phyloP scores from a whole-genome alignment of 2,888 invertebrate species.

The Calameuta idolon region DNA sequence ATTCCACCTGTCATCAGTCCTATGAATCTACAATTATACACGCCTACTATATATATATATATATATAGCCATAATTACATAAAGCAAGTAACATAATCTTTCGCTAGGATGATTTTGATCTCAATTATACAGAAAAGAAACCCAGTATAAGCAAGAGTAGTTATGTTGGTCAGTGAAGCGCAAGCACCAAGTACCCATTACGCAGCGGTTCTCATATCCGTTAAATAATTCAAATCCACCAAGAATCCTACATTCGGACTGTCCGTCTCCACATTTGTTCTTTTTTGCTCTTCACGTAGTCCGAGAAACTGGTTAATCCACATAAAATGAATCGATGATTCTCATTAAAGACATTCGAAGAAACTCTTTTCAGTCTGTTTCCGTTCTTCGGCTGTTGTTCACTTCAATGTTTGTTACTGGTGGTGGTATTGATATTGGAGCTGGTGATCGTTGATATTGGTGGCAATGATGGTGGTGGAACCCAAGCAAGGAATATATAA shows the following conservation, averaged over 20 bases:
- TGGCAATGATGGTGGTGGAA: neutral
- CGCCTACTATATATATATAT: neutral
- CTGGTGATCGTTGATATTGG: constrained; percentile 1
- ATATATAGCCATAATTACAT: neutral
- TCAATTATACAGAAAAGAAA: neutral
- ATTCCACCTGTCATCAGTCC: neutral
- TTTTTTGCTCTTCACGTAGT: too few species aligned
- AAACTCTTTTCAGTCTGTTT: neutral
- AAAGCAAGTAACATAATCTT: neutral
- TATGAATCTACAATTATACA: neutral
- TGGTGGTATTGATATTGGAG: neutral
- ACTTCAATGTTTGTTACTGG: neutral
- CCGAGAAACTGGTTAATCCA: too few species aligned
- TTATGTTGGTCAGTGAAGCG: neutral
- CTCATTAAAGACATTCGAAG: neutral
- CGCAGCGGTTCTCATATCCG: neutral
- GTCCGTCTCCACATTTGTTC: neutral
- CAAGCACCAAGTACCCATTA: neutral
- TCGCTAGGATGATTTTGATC: neutral
- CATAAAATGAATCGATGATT: neutral
- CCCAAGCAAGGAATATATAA: constrained; percentile 43
- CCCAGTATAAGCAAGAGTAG: neutral
- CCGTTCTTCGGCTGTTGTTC: neutral
- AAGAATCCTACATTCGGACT: neutral
- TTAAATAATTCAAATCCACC: neutral